Conservation (phyloP, 2,797 vertebrate genomes). For the Euphonia xanthogaster region DNA sequence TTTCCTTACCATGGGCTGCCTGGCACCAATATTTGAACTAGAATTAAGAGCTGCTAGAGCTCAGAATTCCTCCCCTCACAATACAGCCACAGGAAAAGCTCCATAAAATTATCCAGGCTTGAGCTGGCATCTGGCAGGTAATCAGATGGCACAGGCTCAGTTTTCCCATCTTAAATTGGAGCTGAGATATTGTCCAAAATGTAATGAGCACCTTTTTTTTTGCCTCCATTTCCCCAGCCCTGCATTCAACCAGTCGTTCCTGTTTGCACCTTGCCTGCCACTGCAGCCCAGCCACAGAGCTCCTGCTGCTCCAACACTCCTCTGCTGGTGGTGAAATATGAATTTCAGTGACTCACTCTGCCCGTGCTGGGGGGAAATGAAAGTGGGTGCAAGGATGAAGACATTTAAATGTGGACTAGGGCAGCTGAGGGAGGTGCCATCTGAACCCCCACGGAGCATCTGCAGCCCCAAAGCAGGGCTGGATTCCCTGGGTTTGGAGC, state of each 20-base stretch:
- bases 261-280: rapidly evolving
- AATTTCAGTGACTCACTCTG: rapidly evolving
- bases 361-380: not conserved
- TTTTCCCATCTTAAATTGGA: not conserved
- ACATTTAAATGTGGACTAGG: not conserved
- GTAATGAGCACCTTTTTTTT: not conserved
- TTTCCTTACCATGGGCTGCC: not conserved
- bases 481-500: not conserved
- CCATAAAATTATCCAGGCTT: not conserved
- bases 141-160: not conserved
- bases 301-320: not conserved
- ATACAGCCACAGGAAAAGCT: not conserved
- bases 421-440: not conserved
- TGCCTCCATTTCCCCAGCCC: not conserved
- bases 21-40: slow-evolving; percentile 18
- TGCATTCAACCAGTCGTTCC: not conserved
- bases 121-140: not conserved
- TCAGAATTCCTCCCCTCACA: not conserved
- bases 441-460: rapidly evolving
- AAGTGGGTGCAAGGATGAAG: rapidly evolving
- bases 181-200: not conserved
- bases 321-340: not conserved
- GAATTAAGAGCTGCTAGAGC: slow-evolving; percentile 5
- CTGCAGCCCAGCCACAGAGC: not conserved
- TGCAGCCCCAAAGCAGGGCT: not conserved